Evolutionary conservation across 2,888 invertebrate genomes (phyloP).

Genomic region (Dromius quadrimaculatus): DNA sequence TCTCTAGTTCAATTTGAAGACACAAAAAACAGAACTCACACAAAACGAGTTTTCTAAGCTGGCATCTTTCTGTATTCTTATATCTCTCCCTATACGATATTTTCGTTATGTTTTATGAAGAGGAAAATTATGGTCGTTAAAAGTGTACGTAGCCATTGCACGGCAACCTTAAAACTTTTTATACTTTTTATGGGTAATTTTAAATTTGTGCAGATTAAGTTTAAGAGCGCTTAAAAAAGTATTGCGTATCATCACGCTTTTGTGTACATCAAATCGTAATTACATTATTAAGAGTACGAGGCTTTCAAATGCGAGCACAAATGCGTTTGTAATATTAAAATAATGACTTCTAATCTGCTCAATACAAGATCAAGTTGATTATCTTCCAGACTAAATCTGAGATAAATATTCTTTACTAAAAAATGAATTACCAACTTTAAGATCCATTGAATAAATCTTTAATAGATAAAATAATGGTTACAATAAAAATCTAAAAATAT

Average conservation of each 20-base stretch:
- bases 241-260: conserved; percentile 36
- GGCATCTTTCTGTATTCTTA: conserved; percentile 19
- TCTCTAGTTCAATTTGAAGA: conserved; percentile 10
- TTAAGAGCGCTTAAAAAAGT: conserved; percentile 29
- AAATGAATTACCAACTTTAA: too few relatives aligned
- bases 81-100: conserved; percentile 17
- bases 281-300: too few relatives aligned
- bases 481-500: too few relatives aligned
- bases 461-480: too few relatives aligned
- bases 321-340: conserved; percentile 31
- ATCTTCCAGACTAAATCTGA: too few relatives aligned
- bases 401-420: too few relatives aligned
- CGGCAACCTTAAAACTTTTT: conserved; percentile 23
- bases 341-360: too few relatives aligned
- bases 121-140: conserved; percentile 33
- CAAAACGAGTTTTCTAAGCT: conserved; percentile 5
- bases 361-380: too few relatives aligned
- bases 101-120: conserved; percentile 29
- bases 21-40: too few relatives aligned
- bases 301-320: conserved; percentile 11
- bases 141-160: conserved; percentile 23
- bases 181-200: conserved; percentile 33
- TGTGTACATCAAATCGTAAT: conserved; percentile 4
- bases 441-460: too few relatives aligned
- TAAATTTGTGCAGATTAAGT: conserved; percentile 39